Base-by-base conservation (phyloP, 2,113 vertebrate species). In the Perognathus longimembris region DNA sequence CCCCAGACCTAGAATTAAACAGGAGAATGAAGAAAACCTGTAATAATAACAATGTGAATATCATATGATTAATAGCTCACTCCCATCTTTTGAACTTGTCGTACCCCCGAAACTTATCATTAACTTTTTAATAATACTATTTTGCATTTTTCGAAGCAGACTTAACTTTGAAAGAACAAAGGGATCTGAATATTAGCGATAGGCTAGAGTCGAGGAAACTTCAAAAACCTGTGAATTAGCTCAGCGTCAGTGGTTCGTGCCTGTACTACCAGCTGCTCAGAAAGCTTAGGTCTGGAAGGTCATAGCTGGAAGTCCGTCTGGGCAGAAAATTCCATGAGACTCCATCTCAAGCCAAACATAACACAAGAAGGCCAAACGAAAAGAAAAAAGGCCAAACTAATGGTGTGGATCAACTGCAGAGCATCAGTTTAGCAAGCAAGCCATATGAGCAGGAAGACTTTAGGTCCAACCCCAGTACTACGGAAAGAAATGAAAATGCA, bases 151-250 rank as follows among this genome's bases (percentile, higher is more conserved):
- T 24, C 82, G 57, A 94, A 18, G 6, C 18, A 5, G 26, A 32
- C 36, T 94, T 78, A 61, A 59, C 36, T 59, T 89, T 73, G 11
- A 80, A 63, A 26, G 20, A 80, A 76, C 8, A 71, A 84, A 88
- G 36, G 8, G 26, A 83, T 66, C 24, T 30, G 28, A 70, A 59
- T 28, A 40, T 4, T 61, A 42, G 20, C n/a, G 26, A 66, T 18
- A 45, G 6, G 38, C 9, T 21, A 9, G 30, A 64, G 32, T 50
- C 7, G 30, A n/a, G 14, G 11, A 20, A 74, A 20, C 50, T 70
- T 80, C 67, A 45, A 28, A 59, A 88, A 54, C 14, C 14, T 54
- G 26, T 71, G 34, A 79, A 57, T 66, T 34, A 88, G 90, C 70
- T 5, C n/a, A 2, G 66, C 24, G 26, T 61, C 59, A 61, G 59